Conservation (phyloP, 2,113 vertebrate genomes). For the Zosterops japonicus region DNA sequence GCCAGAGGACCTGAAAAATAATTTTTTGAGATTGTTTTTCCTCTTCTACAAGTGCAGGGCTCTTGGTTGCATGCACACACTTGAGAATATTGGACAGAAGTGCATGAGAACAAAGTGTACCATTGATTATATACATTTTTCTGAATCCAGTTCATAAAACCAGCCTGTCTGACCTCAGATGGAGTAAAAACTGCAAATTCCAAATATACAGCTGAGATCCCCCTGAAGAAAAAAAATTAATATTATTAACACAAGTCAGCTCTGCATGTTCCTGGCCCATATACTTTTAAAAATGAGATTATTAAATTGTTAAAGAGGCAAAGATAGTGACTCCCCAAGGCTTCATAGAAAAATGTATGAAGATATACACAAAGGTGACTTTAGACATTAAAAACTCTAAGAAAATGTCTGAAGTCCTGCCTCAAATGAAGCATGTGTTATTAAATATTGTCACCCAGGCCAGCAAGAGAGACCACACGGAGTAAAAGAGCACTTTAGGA, state of each 20-base stretch:
- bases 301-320: constrained; percentile 5
- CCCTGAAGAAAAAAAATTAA: neutral
- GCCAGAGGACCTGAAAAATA: neutral
- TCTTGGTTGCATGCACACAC: neutral
- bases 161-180: neutral
- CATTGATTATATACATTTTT: neutral
- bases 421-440: constrained; percentile 26
- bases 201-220: neutral
- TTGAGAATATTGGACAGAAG: neutral
- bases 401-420: constrained; percentile 8
- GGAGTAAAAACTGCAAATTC: neutral
- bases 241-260: neutral
- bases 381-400: constrained; percentile 30
- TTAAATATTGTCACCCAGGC: constrained; percentile 23
- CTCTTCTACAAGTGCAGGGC: neutral
- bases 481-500: neutral
- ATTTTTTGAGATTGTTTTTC: neutral
- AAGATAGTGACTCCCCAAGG: constrained; percentile 24
- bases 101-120: neutral
- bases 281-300: constrained; percentile 7
- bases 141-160: neutral
- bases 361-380: constrained; percentile 41
- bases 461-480: neutral
- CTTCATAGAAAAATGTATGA: neutral
- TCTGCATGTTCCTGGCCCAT: neutral